A percentile compares a stretch with the other conserved stretches of the same genome.
Evolutionary conservation across 2,797 vertebrate species (phyloP).

Genomic region (Enoplosus armatus): DNA sequence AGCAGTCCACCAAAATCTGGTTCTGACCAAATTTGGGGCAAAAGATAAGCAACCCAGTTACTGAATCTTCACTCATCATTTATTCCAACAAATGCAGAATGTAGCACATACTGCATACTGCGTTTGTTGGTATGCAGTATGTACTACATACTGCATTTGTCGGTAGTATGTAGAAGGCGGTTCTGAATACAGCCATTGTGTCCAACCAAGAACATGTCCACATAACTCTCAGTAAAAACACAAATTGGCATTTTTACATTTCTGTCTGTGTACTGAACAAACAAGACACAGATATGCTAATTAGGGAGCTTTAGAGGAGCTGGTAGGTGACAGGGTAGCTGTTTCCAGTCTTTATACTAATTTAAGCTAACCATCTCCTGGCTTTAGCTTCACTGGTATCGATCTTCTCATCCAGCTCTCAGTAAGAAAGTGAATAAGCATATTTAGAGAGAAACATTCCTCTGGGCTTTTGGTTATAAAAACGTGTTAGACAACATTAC

Average conservation of each 20-base stretch:
- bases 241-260: not conserved
- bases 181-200: too few species aligned
- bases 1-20: too few species aligned
- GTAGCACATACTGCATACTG: too few species aligned
- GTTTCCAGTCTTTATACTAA: not conserved
- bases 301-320: not conserved
- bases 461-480: slow-evolving; percentile 11
- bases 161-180: too few species aligned
- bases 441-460: slow-evolving; percentile 25
- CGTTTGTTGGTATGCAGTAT: too few species aligned
- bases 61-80: too few species aligned
- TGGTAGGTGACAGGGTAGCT: not conserved
- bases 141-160: too few species aligned
- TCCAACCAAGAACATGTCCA: not conserved
- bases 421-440: not conserved
- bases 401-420: slow-evolving; percentile 13
- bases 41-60: too few species aligned
- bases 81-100: too few species aligned
- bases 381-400: slow-evolving; percentile 24
- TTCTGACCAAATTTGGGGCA: too few species aligned
- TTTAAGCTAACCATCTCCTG: not conserved
- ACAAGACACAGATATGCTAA: not conserved
- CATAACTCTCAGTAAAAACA: too few species aligned
- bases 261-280: not conserved
- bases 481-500: not conserved